Percentiles rank a stretch among this genome's conserved stretches.
Conservation (phyloP, 2,797 vertebrate species). For the Psittacula derbiana region DNA sequence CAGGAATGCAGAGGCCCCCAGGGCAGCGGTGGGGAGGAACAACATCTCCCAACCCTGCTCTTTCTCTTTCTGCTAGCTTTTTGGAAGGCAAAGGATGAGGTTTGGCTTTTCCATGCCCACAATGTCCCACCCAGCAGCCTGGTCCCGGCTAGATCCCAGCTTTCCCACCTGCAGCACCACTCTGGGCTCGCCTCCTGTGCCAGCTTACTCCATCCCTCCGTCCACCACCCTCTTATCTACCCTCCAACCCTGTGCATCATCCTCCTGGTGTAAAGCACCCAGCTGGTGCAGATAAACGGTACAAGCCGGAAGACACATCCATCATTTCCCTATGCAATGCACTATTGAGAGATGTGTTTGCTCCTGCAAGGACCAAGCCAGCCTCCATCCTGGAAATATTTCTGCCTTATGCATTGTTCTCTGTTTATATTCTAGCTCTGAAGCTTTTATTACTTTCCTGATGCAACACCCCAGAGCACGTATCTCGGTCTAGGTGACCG, state of each 20-base stretch:
- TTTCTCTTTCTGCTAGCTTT: not conserved
- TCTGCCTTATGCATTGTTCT: not conserved
- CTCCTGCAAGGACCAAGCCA: not conserved
- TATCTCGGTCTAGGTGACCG: not conserved
- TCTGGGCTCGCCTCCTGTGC: not conserved
- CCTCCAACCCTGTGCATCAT: not conserved
- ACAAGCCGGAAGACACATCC: not conserved
- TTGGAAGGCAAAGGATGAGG: not conserved
- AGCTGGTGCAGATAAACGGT: not conserved
- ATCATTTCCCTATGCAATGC: accelerated
- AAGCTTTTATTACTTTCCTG: not conserved
- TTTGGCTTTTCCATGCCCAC: not conserved
- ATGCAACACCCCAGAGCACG: not conserved
- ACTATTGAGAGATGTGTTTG: not conserved
- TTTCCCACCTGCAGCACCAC: not conserved
- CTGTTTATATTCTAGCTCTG: not conserved
- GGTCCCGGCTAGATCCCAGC: accelerated
- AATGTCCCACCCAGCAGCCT: accelerated
- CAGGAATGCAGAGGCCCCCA: conserved; percentile 4
- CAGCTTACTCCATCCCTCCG: not conserved
- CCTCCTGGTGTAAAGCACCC: not conserved
- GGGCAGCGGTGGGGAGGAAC: not conserved
- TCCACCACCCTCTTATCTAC: not conserved
- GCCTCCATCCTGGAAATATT: not conserved
- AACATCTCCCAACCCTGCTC: not conserved